Percentiles rank a stretch among this genome's conserved stretches.
phyloP scores from a whole-genome alignment of 2,797 vertebrate species.

The Apodemus agrarius region DNA sequence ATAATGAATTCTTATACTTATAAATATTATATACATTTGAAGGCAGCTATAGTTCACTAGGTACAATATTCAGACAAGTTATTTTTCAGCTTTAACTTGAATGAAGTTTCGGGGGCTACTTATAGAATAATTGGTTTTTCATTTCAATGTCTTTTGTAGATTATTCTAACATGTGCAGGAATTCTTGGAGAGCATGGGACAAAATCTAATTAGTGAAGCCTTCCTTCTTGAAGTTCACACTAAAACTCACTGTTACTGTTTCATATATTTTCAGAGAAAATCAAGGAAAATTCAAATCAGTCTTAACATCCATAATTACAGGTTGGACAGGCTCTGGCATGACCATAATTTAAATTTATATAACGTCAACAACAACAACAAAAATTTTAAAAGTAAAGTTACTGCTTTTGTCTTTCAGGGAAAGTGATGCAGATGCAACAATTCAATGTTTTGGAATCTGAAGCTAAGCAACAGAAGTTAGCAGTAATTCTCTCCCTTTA shows the following conservation, averaged over 20 bases:
- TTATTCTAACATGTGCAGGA: neutral
- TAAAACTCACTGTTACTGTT: neutral
- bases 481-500: neutral
- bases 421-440: neutral
- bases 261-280: slow-evolving; percentile 35
- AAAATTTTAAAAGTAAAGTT: neutral
- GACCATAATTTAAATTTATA: slow-evolving; percentile 17
- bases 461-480: neutral
- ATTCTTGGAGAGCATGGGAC: neutral
- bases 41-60: neutral
- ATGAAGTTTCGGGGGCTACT: neutral
- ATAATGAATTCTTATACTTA: neutral
- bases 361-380: neutral
- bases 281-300: slow-evolving; percentile 18
- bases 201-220: neutral
- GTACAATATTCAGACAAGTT: slow-evolving; percentile 30
- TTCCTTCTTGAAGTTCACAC: neutral
- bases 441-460: neutral
- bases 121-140: neutral
- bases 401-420: neutral
- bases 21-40: slow-evolving; percentile 27
- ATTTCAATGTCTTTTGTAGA: neutral
- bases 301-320: neutral
- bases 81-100: slow-evolving; percentile 24
- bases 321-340: neutral